These are phyloP conservation scores for Anhinga anhinga DNA, from an alignment of 2,113 vertebrate species.

Conservation along the genomic window DNA sequence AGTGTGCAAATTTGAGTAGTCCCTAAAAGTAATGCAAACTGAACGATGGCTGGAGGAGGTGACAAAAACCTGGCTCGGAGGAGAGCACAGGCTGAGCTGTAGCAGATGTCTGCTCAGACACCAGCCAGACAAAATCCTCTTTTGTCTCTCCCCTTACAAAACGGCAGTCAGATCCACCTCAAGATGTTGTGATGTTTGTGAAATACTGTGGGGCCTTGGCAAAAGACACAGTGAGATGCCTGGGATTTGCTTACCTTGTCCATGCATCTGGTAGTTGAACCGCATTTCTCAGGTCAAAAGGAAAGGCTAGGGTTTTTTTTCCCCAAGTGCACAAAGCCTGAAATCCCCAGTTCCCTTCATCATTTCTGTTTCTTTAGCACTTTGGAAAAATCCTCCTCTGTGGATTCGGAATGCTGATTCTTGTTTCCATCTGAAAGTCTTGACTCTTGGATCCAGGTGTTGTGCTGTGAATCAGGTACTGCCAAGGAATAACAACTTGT, in stretches of 20 bases:
- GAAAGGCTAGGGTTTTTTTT: neutral
- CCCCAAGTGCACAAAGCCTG: neutral
- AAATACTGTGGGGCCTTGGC: neutral
- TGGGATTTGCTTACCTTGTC: neutral
- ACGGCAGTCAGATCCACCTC: neutral
- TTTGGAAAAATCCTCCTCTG: neutral
- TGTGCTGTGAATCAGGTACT: neutral
- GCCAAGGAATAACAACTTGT: neutral
- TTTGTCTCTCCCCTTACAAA: neutral
- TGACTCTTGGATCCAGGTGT: neutral
- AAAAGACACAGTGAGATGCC: neutral
- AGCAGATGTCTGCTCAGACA: neutral
- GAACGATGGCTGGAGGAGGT: neutral
- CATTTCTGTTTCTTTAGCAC: neutral
- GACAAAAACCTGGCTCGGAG: neutral
- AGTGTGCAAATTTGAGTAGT: neutral
- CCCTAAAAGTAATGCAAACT: neutral
- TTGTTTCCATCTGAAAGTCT: neutral
- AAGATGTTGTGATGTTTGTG: neutral
- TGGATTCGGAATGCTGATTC: neutral
- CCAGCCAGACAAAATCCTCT: neutral
- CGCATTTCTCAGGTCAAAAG: neutral
- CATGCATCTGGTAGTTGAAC: neutral
- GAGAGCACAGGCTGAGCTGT: neutral
- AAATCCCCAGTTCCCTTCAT: neutral